Percentiles rank a stretch among this genome's conserved stretches.
These are phyloP conservation scores for Tragelaphus eurycerus DNA, from an alignment of 2,797 vertebrate genomes.

Conservation along the genomic window DNA sequence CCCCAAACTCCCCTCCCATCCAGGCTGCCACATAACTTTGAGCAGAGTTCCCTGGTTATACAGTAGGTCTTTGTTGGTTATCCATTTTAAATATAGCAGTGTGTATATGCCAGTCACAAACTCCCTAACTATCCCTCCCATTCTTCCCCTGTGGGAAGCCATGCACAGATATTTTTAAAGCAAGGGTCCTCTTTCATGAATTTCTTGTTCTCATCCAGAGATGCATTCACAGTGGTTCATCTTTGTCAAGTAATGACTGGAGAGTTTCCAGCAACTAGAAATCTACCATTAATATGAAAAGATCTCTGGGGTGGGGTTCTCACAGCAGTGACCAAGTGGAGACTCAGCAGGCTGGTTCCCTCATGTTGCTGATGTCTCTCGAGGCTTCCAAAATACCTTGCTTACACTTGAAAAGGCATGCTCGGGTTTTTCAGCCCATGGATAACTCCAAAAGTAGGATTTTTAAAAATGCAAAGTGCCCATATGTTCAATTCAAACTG, in stretches of 20 bases:
- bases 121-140: background rate
- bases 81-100: background rate
- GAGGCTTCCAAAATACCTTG: constrained; percentile 1
- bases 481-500: constrained; percentile 59
- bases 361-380: background rate
- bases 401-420: constrained; percentile 12
- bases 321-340: background rate
- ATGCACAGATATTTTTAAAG: background rate
- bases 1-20: background rate
- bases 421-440: background rate
- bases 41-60: background rate
- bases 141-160: background rate
- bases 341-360: background rate
- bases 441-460: constrained; percentile 52
- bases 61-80: background rate
- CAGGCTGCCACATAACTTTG: background rate
- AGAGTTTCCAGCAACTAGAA: background rate
- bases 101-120: background rate
- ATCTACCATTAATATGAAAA: too few relatives aligned
- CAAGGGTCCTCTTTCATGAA: background rate
- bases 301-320: background rate
- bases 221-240: background rate
- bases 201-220: background rate
- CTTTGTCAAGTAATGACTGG: background rate
- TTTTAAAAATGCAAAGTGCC: constrained; percentile 67